Evolutionary conservation across 2,888 invertebrate genomes (phyloP), one percentile per base, ranked within the genome.

Genomic region (Rambutsinella grinnellia): DNA sequence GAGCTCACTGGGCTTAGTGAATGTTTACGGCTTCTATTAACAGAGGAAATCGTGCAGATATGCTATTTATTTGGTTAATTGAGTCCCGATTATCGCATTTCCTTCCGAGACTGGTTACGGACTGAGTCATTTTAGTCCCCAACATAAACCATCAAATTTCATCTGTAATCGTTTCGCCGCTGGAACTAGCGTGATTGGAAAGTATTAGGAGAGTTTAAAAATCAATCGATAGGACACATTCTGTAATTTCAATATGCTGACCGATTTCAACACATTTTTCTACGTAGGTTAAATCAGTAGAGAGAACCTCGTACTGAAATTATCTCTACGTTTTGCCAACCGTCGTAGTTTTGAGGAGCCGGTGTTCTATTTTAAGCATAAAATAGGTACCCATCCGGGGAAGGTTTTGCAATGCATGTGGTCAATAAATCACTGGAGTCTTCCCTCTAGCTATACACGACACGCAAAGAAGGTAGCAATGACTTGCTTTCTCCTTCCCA

Each of bases 31-130:
- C n/a, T n/a, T n/a, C n/a, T n/a, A n/a, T n/a, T n/a, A n/a, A n/a
- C n/a, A n/a, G n/a, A n/a, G n/a, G 36, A 56, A 56, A 6, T 26
- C 26, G 24, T 23, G 54, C 23, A 15, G 54, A 26, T 26, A 15
- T 21, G n/a, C 54, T 56, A 56, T 56, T 56, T 56, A 56, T 56
- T 21, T 56, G 15, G 54, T n/a, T 56, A 56, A 56, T 56, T 56
- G 54, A 6, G 15, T 56, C 13, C 36, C 13, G 6, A 23, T 56
- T 26, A 56, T 56, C 15, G 26, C 54, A 56, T 15, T 56, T 56
- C 54, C 24, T 26, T 5, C 21, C 36, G 36, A 13, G 36, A 36
- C 5, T n/a, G n/a, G n/a, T n/a, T n/a, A n/a, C n/a, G n/a, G n/a
- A n/a, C n/a, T n/a, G n/a, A n/a, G n/a, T n/a, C n/a, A n/a, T n/a